A percentile compares a stretch with the other conserved stretches of the same genome.
Conservation (phyloP, 1,140 invertebrate genomes). For the Drosophila mayri region DNA sequence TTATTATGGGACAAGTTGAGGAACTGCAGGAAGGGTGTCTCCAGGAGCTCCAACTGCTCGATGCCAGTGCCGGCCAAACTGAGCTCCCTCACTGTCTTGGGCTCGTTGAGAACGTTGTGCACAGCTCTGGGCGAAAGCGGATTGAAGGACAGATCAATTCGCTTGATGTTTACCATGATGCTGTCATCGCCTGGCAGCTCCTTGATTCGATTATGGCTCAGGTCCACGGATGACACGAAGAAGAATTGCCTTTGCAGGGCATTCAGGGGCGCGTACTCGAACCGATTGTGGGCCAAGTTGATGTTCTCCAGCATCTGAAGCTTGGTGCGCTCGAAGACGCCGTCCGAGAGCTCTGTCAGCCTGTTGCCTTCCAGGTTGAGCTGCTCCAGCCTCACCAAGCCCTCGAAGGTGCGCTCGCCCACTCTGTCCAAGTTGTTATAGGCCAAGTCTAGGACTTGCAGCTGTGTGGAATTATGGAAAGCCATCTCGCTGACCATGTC, state of each 20-base stretch:
- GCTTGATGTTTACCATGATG: constrained; percentile 94
- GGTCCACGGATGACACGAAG: constrained; percentile 91
- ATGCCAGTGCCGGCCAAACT: constrained; percentile 93
- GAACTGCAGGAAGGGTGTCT: constrained; percentile 93
- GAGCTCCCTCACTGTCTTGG: constrained; percentile 93
- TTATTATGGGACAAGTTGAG: constrained; percentile 94
- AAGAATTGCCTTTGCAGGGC: constrained; percentile 93
- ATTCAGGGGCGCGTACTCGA: constrained; percentile 91
- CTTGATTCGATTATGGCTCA: constrained; percentile 91
- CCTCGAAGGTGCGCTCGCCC: constrained; percentile 93
- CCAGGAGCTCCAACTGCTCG: constrained; percentile 88
- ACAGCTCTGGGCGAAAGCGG: constrained; percentile 91
- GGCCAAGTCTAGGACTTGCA: constrained; percentile 92
- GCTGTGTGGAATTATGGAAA: constrained; percentile 95
- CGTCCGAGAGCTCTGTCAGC: constrained; percentile 90
- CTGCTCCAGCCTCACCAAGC: constrained; percentile 90
- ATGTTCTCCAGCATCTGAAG: constrained; percentile 93
- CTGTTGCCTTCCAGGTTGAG: constrained; percentile 92
- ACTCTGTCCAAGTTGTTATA: constrained; percentile 91
- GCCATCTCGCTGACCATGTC: constrained; percentile 93
- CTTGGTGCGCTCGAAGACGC: constrained; percentile 92
- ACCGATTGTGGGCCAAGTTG: constrained; percentile 91
- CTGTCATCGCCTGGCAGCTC: constrained; percentile 93
- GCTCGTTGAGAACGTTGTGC: constrained; percentile 92
- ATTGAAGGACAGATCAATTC: constrained; percentile 94